Evolutionary conservation across 2,888 invertebrate genomes (phyloP).

Genomic region (Seira ritae): DNA sequence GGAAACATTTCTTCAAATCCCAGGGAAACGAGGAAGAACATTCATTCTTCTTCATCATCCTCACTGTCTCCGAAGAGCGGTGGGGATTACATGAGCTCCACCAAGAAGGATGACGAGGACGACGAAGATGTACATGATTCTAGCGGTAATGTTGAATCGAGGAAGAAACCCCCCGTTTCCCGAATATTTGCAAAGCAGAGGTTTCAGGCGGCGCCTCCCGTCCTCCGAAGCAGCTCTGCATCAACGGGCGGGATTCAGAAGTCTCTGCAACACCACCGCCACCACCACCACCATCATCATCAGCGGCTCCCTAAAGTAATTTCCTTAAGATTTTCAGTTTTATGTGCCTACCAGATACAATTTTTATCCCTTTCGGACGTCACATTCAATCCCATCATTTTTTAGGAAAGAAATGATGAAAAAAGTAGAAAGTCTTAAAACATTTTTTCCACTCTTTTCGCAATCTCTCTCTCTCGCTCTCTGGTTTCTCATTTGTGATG

Average conservation of each 20-base stretch:
- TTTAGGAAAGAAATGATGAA: background rate
- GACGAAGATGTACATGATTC: background rate
- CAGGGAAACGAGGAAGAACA: background rate
- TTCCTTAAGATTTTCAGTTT: conserved; percentile 59
- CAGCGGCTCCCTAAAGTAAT: conserved; percentile 62
- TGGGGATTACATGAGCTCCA: background rate
- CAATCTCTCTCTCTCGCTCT: conserved; percentile 8
- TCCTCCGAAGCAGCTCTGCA: background rate
- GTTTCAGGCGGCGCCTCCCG: conserved; percentile 1
- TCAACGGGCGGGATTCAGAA: background rate
- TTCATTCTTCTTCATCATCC: background rate
- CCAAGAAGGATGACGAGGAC: conserved; percentile 25
- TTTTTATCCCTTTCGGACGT: conserved; percentile 10
- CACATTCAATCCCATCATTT: conserved; percentile 43
- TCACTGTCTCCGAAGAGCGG: background rate
- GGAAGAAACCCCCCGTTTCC: conserved; percentile 10
- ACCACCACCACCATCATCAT: conserved; percentile 24
- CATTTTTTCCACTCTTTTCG: conserved; percentile 24
- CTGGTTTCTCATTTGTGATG: background rate
- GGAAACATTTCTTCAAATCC: conserved; percentile 6
- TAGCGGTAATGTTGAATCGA: conserved; percentile 47
- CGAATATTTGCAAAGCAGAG: conserved; percentile 39
- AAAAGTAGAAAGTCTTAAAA: conserved; percentile 8
- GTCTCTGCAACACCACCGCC: conserved; percentile 24
- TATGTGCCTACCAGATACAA: conserved; percentile 43